These are phyloP conservation scores for Melanaphis sacchari DNA, from an alignment of 1,140 invertebrate genomes.

Conservation along the genomic window DNA sequence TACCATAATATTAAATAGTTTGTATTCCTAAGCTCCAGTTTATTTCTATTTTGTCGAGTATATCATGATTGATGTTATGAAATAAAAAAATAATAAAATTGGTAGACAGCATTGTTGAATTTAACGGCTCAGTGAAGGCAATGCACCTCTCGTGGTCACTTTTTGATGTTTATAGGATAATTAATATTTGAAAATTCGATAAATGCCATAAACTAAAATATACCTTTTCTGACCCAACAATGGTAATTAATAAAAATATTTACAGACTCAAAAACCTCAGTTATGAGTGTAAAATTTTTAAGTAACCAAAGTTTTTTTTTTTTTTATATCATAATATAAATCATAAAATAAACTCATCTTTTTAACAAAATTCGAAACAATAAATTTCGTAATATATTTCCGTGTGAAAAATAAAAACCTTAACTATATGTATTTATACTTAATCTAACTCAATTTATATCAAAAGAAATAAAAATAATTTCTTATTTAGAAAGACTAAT, in stretches of 20 bases:
- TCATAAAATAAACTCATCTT: background rate
- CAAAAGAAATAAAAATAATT: background rate
- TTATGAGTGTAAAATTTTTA: background rate
- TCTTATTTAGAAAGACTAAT: background rate
- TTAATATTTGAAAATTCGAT: background rate
- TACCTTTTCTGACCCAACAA: background rate
- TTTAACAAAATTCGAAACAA: no score
- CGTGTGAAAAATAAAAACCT: background rate
- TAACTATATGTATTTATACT: background rate
- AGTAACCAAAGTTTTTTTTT: background rate
- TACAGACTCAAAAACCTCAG: background rate
- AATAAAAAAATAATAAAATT: slow-evolving; percentile 2
- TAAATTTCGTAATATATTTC: background rate
- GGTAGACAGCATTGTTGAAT: background rate
- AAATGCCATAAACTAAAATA: background rate
- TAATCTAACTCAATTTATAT: background rate
- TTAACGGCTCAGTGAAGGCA: background rate
- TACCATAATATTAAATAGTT: background rate
- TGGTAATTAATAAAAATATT: background rate
- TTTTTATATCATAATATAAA: background rate
- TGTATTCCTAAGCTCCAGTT: background rate
- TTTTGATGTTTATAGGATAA: background rate
- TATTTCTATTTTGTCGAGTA: background rate
- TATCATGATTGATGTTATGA: slow-evolving; percentile 1
- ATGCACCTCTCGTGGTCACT: background rate